Base-by-base conservation (phyloP, 2,888 invertebrate genomes). In the Tridacna crocea region DNA sequence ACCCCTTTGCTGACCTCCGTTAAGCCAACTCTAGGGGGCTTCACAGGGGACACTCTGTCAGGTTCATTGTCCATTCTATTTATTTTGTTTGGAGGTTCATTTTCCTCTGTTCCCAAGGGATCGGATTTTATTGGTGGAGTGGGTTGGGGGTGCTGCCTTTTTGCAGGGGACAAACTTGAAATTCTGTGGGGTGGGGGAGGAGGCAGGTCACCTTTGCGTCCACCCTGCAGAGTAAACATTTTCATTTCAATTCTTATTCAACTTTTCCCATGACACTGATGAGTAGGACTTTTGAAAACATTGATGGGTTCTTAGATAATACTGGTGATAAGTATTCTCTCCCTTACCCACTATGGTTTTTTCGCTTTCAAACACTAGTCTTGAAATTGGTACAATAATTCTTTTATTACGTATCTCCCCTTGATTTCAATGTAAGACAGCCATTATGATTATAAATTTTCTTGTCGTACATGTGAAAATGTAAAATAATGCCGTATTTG, bases 181-280 rank as follows among this genome's bases (percentile, higher is more conserved):
- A 83, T 85, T 72, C 87, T 76, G 60, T 82, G 77, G 3, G 89
- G 89, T n/a, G 89, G 89, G 17, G 87, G 79, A 4, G 90, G 90
- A 17, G 89, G 87, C 13, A 75, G 66, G 24, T 87, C 88, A 6
- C 78, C 79, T 27, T 82, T 63, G 19, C 82, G 51, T 0, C 65
- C 66, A 61, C 61, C 75, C 80, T 80, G 65, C 26, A 55, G 55
- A 61, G 19, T 61, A 48, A 27, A 61, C 19, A 36, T 24, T 24
- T n/a, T 72, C 36, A 36, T 55, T 65, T 24, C 65, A 65, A 65
- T 1, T 1, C 10, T 10, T 36, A 36, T 61, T 61, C 22, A 19
- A 19, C 3, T 22, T 10, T 10, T n/a, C 61, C 61, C 15, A 61
- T 55, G 61, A 61, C 55, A 55, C 55, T 3, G 15, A 19, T 55